phyloP scores from a whole-genome alignment of 2,888 invertebrate genomes.

The Isoperla grammatica region DNA sequence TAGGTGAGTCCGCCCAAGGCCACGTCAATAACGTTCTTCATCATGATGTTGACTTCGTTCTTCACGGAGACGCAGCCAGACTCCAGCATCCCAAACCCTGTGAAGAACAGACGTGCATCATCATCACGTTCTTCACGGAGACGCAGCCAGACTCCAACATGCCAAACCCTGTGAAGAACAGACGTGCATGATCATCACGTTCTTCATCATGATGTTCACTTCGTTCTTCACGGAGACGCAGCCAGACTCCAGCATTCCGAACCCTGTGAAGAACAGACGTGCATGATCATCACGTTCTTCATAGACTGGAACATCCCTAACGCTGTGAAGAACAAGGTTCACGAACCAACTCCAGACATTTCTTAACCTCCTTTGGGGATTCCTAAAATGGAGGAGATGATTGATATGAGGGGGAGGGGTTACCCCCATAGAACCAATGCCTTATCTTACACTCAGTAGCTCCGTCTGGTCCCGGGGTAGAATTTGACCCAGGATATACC shows the following conservation, averaged over 20 bases:
- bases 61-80: conserved; percentile 89
- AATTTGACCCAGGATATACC: too few relatives aligned
- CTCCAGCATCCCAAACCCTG: conserved; percentile 90
- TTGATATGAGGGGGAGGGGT: too few relatives aligned
- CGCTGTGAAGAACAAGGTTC: conserved; percentile 29
- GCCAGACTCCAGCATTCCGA: conserved; percentile 90
- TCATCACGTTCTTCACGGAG: too few relatives aligned
- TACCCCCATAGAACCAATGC: too few relatives aligned
- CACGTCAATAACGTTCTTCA: conserved; percentile 93
- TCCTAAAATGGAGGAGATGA: too few relatives aligned
- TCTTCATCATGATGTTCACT: conserved; percentile 97
- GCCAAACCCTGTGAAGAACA: conserved; percentile 24
- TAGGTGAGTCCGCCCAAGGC: conserved; percentile 88
- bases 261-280: conserved; percentile 60
- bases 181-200: conserved; percentile 87
- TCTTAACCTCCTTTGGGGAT: too few relatives aligned
- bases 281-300: too few relatives aligned
- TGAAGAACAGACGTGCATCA: too few relatives aligned
- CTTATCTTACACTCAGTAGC: too few relatives aligned
- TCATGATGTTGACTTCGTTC: conserved; percentile 96
- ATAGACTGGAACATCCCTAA: background rate
- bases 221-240: conserved; percentile 91
- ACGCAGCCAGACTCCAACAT: conserved; percentile 66
- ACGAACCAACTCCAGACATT: too few relatives aligned
- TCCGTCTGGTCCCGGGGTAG: too few relatives aligned